Base-by-base conservation (phyloP, 2,888 invertebrate genomes). In the Agrochola macilenta region DNA sequence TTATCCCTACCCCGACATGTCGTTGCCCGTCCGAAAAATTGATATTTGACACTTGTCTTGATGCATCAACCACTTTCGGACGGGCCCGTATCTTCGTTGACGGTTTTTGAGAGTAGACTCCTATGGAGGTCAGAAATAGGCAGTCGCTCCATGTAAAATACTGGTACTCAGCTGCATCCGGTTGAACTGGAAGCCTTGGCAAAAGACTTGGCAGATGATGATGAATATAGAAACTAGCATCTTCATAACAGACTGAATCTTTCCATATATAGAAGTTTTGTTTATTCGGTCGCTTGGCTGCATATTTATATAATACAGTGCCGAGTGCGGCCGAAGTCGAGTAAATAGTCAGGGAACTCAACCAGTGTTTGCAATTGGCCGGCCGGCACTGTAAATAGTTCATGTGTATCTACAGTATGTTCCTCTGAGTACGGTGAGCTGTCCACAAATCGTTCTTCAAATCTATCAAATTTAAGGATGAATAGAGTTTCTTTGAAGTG, bases 241-340 rank as follows among this genome's bases (percentile, higher is more conserved):
- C 54, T 35, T 52, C 0, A 2, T 66, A 65, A 43, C 57, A 26
- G 12, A 43, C 58, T 52, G 23, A 30, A 60, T 68, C 11, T 43
- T 66, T 69, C 76, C 75, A 77, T 79, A 65, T 76, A 78, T 64
- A 81, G 79, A 70, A 46, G 69, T 35, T 23, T 39, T 90, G 76
- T 90, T 89, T 90, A 81, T 78, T 73, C 86, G 80, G 82, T 60
- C 83, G 83, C 79, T 69, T 84, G 81, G 82, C 87, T 79, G 87
- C 88, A 80, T 91, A 89, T 91, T 90, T 90, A 91, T 85, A 85
- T 90, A 88, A 87, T 88, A 83, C 87, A 68, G 79, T 71, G 83
- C 83, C 86, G 85, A 78, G 66, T 72, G 68, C 82, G 80, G 57
- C 46, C 68, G 79, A 80, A 82, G 70, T 89, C 86, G 74, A 84